phyloP scores from a whole-genome alignment of 2,888 invertebrate species.

The Melangyna quadrimaculata region DNA sequence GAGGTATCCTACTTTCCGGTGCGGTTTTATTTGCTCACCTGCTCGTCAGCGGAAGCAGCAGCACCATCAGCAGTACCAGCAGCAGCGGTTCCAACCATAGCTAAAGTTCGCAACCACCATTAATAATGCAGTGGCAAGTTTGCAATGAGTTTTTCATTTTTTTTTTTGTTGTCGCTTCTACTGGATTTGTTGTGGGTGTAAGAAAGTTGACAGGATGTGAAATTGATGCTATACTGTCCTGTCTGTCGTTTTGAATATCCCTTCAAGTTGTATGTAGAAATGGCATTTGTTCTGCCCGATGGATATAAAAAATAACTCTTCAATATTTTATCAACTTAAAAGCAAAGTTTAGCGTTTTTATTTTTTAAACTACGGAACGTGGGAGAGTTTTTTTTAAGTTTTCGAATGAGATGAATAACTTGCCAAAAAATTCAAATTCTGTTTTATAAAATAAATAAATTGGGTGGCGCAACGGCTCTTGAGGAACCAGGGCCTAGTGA shows the following conservation, averaged over 20 bases:
- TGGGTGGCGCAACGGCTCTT: too few species aligned
- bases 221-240: conserved; percentile 39
- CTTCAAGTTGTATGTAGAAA: background rate
- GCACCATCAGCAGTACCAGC: too few species aligned
- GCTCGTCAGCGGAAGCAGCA: conserved; percentile 49
- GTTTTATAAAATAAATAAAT: too few species aligned
- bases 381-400: too few species aligned
- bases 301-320: background rate
- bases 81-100: conserved; percentile 5
- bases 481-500: too few species aligned
- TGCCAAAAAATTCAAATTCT: too few species aligned
- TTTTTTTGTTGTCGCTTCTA: background rate
- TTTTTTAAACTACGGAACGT: too few species aligned
- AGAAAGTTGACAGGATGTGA: conserved; percentile 56
- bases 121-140: conserved; percentile 70
- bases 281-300: background rate
- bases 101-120: conserved; percentile 63
- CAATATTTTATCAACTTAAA: background rate
- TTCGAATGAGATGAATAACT: too few species aligned
- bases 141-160: conserved; percentile 52
- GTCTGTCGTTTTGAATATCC: conserved; percentile 7
- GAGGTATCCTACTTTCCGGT: conserved; percentile 35
- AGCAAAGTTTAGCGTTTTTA: too few species aligned
- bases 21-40: conserved; percentile 65
- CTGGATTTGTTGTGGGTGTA: conserved; percentile 22